Percentiles rank a stretch among this genome's conserved stretches.
Evolutionary conservation across 2,113 vertebrate species (phyloP).

Genomic region (Phaethornis superciliosus): DNA sequence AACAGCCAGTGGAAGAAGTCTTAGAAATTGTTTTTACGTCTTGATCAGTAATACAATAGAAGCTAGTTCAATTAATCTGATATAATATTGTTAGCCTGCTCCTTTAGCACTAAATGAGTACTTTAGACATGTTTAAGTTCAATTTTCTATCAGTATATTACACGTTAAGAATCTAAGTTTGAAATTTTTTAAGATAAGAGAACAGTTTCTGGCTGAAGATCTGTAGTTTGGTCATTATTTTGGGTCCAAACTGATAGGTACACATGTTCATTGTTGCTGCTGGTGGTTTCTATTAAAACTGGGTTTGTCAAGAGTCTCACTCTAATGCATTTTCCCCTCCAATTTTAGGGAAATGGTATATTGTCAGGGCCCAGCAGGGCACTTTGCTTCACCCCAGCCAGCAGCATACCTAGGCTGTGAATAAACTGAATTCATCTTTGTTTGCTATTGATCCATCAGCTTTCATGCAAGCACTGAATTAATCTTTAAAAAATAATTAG

Average conservation of each 20-base stretch:
- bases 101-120: background rate
- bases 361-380: constrained; percentile 2
- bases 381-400: background rate
- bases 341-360: background rate
- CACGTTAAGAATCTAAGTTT: background rate
- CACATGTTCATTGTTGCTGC: rapidly evolving
- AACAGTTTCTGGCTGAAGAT: background rate
- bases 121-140: background rate
- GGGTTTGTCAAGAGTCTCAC: rapidly evolving
- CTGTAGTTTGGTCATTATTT: background rate
- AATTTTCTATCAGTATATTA: background rate
- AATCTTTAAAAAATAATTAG: constrained; percentile 63
- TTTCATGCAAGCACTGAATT: background rate
- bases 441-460: constrained; percentile 20
- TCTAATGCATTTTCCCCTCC: background rate
- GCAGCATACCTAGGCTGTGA: background rate
- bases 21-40: background rate
- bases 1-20: background rate
- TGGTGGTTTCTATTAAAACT: rapidly evolving
- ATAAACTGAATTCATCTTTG: background rate
- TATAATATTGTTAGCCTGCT: background rate
- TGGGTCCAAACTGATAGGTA: background rate
- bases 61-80: background rate
- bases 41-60: background rate
- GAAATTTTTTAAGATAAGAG: background rate